A percentile compares a stretch with the other conserved stretches of the same genome.
Conservation (phyloP, 2,888 invertebrate species). For the Epicampocera succincta region DNA sequence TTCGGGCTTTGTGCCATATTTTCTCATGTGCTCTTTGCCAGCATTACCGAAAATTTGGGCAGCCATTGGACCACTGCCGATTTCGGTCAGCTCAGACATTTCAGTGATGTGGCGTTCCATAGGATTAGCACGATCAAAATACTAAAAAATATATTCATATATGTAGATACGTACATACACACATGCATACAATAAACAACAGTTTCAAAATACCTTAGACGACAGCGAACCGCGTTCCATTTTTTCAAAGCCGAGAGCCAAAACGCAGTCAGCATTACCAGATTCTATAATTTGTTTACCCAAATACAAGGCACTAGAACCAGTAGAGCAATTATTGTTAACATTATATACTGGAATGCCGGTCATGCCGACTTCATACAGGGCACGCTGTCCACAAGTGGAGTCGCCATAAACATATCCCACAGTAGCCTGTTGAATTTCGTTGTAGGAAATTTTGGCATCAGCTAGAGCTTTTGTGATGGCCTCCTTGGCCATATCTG, state of each 20-base stretch:
- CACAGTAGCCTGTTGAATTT: conserved; percentile 93
- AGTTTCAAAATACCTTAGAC: conserved; percentile 83
- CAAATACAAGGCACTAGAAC: conserved; percentile 94
- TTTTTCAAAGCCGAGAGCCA: conserved; percentile 98
- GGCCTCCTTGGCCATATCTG: conserved; percentile 96
- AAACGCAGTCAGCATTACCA: conserved; percentile 91
- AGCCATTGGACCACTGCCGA: conserved; percentile 92
- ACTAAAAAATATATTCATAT: conserved; percentile 83
- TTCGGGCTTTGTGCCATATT: conserved; percentile 93
- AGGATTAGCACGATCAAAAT: conserved; percentile 92
- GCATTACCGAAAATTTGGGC: conserved; percentile 99
- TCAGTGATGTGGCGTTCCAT: conserved; percentile 93
- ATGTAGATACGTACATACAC: neutral
- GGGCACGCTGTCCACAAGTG: conserved; percentile 95
- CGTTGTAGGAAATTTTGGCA: conserved; percentile 88
- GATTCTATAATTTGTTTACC: conserved; percentile 96
- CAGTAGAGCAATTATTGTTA: conserved; percentile 99
- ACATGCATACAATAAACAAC: neutral
- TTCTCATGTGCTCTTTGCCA: conserved; percentile 91
- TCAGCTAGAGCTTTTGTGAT: conserved; percentile 93
- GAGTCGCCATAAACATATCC: conserved; percentile 98
- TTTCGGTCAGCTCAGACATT: conserved; percentile 91
- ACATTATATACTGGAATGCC: conserved; percentile 99
- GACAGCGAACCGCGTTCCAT: conserved; percentile 96
- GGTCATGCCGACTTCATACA: conserved; percentile 97